phyloP scores from a whole-genome alignment of 2,797 vertebrate species.

The Falco columbarius region DNA sequence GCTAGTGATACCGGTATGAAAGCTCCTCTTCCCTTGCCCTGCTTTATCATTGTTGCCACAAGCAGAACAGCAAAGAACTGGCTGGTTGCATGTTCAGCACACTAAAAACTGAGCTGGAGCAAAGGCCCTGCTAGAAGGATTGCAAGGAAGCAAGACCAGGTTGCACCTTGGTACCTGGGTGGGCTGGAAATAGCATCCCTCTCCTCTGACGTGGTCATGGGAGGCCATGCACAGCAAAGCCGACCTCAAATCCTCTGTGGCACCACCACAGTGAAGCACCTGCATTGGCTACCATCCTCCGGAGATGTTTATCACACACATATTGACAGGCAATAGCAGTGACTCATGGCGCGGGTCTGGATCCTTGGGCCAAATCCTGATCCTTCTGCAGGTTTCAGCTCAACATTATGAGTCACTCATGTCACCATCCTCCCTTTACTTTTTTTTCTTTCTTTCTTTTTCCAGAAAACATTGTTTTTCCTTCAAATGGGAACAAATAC shows the following conservation, averaged over 20 bases:
- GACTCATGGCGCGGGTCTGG: not conserved
- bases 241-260: fast-evolving
- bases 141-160: not conserved
- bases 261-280: not conserved
- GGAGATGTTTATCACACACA: not conserved
- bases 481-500: constrained; percentile 50
- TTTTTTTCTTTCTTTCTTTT: not conserved
- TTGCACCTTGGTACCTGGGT: no score
- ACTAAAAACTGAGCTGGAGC: not conserved
- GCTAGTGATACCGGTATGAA: not conserved
- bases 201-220: fast-evolving
- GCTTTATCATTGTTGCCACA: fast-evolving
- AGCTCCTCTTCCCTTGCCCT: not conserved
- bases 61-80: not conserved
- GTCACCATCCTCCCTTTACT: not conserved
- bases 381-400: not conserved
- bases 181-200: not conserved
- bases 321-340: not conserved
- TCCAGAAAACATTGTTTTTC: constrained; percentile 6
- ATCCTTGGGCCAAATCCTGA: not conserved
- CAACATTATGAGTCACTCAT: not conserved
- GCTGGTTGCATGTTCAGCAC: not conserved
- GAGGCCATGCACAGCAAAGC: not conserved
- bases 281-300: fast-evolving
- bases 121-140: not conserved